Conservation (phyloP, 2,797 vertebrate genomes). For the Hydrocynus forskahlii region DNA sequence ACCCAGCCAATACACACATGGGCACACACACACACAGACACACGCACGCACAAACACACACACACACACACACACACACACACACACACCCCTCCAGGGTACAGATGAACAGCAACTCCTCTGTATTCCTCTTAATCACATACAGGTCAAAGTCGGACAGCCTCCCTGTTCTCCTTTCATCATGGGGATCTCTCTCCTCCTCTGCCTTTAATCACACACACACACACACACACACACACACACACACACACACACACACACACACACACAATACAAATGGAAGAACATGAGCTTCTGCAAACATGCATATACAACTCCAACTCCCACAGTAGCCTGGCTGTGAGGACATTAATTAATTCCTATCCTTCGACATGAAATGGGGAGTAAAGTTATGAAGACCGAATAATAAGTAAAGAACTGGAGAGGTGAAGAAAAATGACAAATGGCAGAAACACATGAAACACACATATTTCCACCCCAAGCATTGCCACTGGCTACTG, state of each 20-base stretch:
- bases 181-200: constrained; percentile 23
- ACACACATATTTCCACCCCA: not conserved
- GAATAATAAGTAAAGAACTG: constrained; percentile 25
- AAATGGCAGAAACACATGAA: constrained; percentile 6
- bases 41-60: constrained; percentile 13
- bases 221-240: constrained; percentile 38
- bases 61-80: constrained; percentile 19
- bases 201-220: constrained; percentile 47
- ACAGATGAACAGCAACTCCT: constrained; percentile 25
- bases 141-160: constrained; percentile 43
- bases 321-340: constrained; percentile 53
- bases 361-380: constrained; percentile 34
- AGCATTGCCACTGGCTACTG: constrained; percentile 15
- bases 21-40: constrained; percentile 28
- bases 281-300: constrained; percentile 18
- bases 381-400: not conserved
- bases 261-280: constrained; percentile 33
- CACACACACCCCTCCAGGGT: constrained; percentile 36
- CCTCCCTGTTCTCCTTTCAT: constrained; percentile 43
- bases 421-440: not conserved
- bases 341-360: constrained; percentile 64
- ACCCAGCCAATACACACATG: constrained; percentile 4
- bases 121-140: constrained; percentile 50
- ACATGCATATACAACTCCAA: constrained; percentile 45
- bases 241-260: constrained; percentile 40